Conservation (phyloP, 1,140 invertebrate species). For the Triops longicaudatus region DNA sequence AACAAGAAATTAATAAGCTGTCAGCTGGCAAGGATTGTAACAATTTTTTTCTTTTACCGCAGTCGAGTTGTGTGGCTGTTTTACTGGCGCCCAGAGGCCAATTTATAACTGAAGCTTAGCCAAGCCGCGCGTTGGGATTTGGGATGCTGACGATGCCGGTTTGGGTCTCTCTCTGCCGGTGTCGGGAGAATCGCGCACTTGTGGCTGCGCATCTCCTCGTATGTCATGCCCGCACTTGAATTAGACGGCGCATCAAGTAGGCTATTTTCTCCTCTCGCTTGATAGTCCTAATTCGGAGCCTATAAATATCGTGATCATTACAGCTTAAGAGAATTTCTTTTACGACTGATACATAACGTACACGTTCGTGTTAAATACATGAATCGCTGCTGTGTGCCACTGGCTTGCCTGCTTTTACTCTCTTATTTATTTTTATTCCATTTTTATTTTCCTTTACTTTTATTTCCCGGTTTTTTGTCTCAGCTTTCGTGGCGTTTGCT, state of each 20-base stretch:
- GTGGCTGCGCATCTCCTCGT: background rate
- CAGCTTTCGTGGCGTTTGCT: too few relatives aligned
- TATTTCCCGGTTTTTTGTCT: too few relatives aligned
- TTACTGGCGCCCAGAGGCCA: background rate
- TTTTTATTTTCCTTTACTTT: too few relatives aligned
- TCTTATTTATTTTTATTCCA: too few relatives aligned
- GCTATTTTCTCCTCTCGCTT: background rate
- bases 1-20: background rate
- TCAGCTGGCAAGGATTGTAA: background rate
- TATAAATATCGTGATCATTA: background rate
- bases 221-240: background rate
- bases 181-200: constrained; percentile 14
- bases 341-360: background rate
- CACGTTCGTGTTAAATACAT: too few relatives aligned
- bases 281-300: background rate
- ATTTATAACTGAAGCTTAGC: background rate
- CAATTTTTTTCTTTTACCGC: background rate
- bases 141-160: background rate
- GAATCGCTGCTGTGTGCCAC: too few relatives aligned
- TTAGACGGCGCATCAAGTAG: background rate
- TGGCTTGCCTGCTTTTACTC: too few relatives aligned
- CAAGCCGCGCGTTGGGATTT: background rate
- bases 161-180: background rate
- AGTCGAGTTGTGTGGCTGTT: background rate
- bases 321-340: background rate